Conservation (phyloP, 2,888 invertebrate species). For the Pandemis heparana region DNA sequence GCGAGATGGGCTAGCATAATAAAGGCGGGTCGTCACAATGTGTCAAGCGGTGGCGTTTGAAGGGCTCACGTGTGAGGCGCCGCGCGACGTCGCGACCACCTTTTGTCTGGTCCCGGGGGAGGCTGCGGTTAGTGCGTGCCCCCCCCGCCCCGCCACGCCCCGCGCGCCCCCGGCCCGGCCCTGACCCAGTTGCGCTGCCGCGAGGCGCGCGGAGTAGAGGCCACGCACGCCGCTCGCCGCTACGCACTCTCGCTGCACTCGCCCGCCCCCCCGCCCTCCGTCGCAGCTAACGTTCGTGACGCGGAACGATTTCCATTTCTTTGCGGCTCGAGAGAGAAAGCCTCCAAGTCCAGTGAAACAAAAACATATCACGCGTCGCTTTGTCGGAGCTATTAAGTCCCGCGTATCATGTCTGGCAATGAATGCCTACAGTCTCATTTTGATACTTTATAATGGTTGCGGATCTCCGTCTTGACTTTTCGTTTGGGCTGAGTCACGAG, state of each 20-base stretch:
- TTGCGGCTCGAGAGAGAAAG: neutral
- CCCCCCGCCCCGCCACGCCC: neutral
- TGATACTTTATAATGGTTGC: no score
- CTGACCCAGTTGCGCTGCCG: neutral
- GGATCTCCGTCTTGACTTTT: no score
- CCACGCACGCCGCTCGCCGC: neutral
- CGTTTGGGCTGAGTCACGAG: no score
- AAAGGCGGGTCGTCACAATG: neutral
- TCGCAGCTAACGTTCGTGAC: neutral
- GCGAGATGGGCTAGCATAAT: neutral
- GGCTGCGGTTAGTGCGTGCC: constrained; percentile 15
- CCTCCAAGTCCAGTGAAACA: neutral
- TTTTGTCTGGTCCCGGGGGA: neutral
- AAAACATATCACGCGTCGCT: no score
- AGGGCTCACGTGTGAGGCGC: neutral
- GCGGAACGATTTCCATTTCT: constrained; percentile 3
- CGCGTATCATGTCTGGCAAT: no score
- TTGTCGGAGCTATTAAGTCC: no score
- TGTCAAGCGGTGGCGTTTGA: neutral
- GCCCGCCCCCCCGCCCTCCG: neutral
- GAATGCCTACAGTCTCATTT: no score
- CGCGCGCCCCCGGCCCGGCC: constrained; percentile 17
- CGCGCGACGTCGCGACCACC: neutral
- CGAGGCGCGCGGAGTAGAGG: neutral
- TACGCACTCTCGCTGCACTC: constrained; percentile 13